phyloP scores from a whole-genome alignment of 2,797 vertebrate species.

The Tangara arthus region DNA sequence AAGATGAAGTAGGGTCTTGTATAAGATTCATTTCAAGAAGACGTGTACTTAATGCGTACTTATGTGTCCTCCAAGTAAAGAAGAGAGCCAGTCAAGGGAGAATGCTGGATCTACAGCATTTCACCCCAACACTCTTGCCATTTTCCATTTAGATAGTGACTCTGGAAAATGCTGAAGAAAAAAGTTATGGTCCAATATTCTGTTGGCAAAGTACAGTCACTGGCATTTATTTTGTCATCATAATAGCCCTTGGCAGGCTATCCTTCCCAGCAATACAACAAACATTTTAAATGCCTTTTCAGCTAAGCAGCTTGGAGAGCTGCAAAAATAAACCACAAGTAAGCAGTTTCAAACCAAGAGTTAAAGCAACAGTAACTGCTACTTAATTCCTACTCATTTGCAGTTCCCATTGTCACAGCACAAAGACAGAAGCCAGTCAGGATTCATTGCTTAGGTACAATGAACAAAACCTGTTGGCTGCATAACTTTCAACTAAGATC shows the following conservation, averaged over 20 bases:
- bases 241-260: conserved; percentile 45
- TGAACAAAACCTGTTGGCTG: background rate
- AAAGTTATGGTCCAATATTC: conserved; percentile 10
- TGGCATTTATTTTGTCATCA: conserved; percentile 38
- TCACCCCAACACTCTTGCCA: background rate
- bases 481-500: background rate
- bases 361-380: conserved; percentile 16
- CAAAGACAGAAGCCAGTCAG: background rate
- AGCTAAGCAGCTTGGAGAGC: background rate
- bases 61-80: background rate
- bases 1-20: background rate
- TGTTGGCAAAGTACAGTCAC: background rate
- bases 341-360: background rate
- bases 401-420: background rate
- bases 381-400: background rate
- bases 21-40: background rate
- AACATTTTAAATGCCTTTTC: conserved; percentile 30
- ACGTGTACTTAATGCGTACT: background rate
- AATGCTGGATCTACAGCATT: background rate
- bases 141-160: background rate
- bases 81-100: background rate
- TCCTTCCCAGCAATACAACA: conserved; percentile 20
- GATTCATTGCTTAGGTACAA: background rate
- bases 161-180: background rate
- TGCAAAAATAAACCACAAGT: conserved; percentile 31